phyloP scores from a whole-genome alignment of 35 echinoderm and acorn worm species.

The Apostichopus californicus region DNA sequence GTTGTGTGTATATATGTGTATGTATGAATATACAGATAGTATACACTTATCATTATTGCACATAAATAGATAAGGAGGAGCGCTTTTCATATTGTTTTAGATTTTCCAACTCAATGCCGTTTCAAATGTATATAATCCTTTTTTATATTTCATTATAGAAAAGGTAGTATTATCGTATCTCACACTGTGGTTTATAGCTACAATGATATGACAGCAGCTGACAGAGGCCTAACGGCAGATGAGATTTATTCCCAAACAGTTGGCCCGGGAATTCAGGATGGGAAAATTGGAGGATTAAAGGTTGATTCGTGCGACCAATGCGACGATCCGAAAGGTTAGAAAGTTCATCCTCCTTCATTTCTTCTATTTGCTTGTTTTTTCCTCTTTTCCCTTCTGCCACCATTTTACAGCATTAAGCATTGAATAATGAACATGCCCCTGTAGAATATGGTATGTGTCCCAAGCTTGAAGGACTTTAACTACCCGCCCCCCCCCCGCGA shows the following conservation, averaged over 20 bases:
- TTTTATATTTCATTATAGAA: background rate
- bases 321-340: background rate
- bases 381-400: background rate
- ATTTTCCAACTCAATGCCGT: background rate
- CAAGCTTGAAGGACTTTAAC: background rate
- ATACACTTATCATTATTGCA: no score
- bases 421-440: background rate
- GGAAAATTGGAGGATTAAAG: background rate
- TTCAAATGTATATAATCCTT: background rate
- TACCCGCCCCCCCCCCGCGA: background rate
- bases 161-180: slow-evolving; percentile 11
- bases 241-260: background rate
- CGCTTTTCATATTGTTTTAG: background rate
- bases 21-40: no score
- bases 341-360: background rate
- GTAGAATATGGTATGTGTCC: background rate
- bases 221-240: background rate
- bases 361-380: background rate
- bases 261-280: background rate
- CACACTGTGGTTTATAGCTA: background rate
- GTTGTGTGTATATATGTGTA: no score
- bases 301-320: background rate
- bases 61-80: background rate
- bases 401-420: background rate
- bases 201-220: background rate